Base-by-base conservation (phyloP, 2,113 vertebrate species). In the Eclectus roratus region DNA sequence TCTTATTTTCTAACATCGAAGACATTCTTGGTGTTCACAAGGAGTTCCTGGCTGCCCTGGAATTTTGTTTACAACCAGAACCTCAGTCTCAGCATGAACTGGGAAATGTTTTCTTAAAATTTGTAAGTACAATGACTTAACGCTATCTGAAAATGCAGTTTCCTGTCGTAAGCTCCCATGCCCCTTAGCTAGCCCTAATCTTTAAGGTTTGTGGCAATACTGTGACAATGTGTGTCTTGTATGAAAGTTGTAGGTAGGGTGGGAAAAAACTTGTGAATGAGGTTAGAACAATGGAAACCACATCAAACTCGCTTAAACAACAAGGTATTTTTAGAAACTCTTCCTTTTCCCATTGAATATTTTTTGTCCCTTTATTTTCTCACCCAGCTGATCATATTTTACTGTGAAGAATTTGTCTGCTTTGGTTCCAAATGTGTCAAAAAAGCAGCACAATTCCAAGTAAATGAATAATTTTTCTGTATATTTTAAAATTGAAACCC, bases 1-100 rank as follows among this genome's bases (percentile, higher is more conserved):
- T 99, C 96, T 98, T 99, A 93, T 99, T 99, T 98, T 99, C 99
- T 55, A 99, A 99, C 96, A 99, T 99, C 0, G 99, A 99, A 97
- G 99, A 99, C 90, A 99, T 99, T 97, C 98, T 99, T 97, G 98
- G 99, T 60, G 98, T 99, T 88, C 99, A 99, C 96, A 98, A 98
- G 95, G 98, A 99, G 92, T 98, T 99, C 95, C 89, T 99, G 98
- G 98, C 98, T 37, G 98, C 98, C 33, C 94, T 99, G 98, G 99
- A 99, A 95, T 95, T 96, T 94, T 98, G 98, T 92, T 98, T 99
- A 94, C 99, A 99, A 93, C 99, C 99, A 0, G 99, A 99, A 94
- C 99, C 99, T 49, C 98, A 99, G 66, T 98, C 99, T 43, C 98
- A 99, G 71, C 99, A 99, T 28, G 98, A 99, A 90, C 98, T 99